A percentile compares a stretch with the other conserved stretches of the same genome.
Evolutionary conservation across 2,888 invertebrate species (phyloP).

Genomic region (Brassicogethes aeneus): DNA sequence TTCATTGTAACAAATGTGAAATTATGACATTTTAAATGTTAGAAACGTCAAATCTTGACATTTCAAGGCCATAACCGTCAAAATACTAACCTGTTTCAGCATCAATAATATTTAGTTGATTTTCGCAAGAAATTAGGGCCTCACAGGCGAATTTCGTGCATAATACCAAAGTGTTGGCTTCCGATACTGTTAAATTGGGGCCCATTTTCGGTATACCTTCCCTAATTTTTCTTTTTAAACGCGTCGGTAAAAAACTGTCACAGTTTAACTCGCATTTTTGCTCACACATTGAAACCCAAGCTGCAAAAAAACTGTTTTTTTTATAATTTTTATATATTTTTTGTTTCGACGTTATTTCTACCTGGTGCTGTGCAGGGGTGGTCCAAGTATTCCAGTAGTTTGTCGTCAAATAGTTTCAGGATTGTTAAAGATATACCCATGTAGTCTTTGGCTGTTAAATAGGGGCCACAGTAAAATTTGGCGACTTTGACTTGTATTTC

Average conservation of each 20-base stretch:
- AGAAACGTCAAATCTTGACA: too few species aligned
- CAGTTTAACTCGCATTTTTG: conserved; percentile 4
- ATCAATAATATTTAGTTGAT: conserved; percentile 57
- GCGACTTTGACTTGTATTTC: conserved; percentile 16
- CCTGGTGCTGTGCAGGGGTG: conserved; percentile 47
- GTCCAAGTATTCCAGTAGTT: conserved; percentile 50
- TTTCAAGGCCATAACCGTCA: too few species aligned
- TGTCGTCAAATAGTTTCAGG: conserved; percentile 44
- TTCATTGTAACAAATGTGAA: too few species aligned
- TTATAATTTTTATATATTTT: conserved; percentile 4
- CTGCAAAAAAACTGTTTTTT: not conserved
- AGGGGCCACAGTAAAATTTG: conserved; percentile 23
- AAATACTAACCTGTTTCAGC: conserved; percentile 50
- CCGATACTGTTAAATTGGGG: conserved; percentile 27
- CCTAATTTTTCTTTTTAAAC: conserved; percentile 18
- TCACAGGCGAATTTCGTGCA: conserved; percentile 41
- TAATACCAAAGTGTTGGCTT: conserved; percentile 29
- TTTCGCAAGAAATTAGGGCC: conserved; percentile 51
- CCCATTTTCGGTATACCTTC: conserved; percentile 28
- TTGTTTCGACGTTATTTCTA: conserved; percentile 8
- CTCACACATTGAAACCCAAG: conserved; percentile 9
- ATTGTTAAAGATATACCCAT: conserved; percentile 50
- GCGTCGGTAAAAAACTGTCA: conserved; percentile 4
- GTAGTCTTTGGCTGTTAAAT: conserved; percentile 16
- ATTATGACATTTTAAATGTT: too few species aligned